Evolutionary conservation across 2,888 invertebrate species (phyloP).

Genomic region (Clunio marinus): DNA sequence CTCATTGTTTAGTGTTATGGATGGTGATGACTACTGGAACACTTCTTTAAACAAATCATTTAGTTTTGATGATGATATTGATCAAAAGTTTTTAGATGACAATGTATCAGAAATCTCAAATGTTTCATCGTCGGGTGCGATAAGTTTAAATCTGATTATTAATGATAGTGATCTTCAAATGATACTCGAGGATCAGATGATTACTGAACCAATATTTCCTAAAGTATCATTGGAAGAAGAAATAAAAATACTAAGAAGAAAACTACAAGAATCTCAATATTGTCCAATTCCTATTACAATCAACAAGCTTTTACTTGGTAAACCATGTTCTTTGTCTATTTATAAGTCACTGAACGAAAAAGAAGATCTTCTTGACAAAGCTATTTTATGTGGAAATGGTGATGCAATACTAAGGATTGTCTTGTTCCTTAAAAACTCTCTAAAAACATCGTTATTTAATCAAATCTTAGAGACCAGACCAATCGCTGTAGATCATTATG

Average conservation of each 20-base stretch:
- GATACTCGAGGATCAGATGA: constrained; percentile 55
- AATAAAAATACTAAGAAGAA: constrained; percentile 47
- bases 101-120: constrained; percentile 49
- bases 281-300: constrained; percentile 47
- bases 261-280: constrained; percentile 43
- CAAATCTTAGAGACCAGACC: constrained; percentile 65
- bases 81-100: constrained; percentile 48
- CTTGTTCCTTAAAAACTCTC: constrained; percentile 67
- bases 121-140: constrained; percentile 46
- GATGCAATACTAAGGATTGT: constrained; percentile 71
- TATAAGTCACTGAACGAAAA: constrained; percentile 64
- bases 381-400: constrained; percentile 68
- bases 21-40: constrained; percentile 76
- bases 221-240: constrained; percentile 50
- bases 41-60: constrained; percentile 67
- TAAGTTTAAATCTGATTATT: constrained; percentile 48
- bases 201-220: constrained; percentile 51
- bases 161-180: constrained; percentile 46
- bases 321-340: constrained; percentile 53
- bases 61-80: constrained; percentile 74
- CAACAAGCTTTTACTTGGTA: constrained; percentile 53
- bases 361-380: constrained; percentile 65
- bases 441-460: constrained; percentile 67
- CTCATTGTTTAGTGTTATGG: constrained; percentile 43
- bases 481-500: constrained; percentile 68